Evolutionary conservation across 2,888 invertebrate genomes (phyloP), one percentile per base, ranked within the genome.

Genomic region (Cosmia trapezina): DNA sequence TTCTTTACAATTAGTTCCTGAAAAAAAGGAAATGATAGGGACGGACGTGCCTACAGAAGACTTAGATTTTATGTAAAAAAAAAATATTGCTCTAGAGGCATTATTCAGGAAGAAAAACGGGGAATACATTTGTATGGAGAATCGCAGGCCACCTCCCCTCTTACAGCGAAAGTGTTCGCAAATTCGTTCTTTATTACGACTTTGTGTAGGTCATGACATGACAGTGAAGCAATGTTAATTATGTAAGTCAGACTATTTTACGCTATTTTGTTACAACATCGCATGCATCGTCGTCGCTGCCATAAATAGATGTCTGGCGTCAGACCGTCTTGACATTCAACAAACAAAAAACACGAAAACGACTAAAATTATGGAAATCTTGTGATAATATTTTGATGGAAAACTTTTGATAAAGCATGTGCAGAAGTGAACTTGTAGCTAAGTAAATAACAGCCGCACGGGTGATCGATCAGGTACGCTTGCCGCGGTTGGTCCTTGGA

Each of bases 301-400:
- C 70, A 17, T 70, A 80, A 84, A 81, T 84, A 83, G 76, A 75
- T 65, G 61, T 22, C 61, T 53, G 37, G 12, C 47, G 62, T 28
- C 51, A 71, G 33, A 56, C 11, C 51, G 54, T 22, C 59, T 83
- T 83, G 75, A 69, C 84, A 53, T 69, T 80, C 67, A 67, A 47
- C 62, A 66, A 65, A 66, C 60, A 37, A 54, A 33, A 54, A 57
- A 17, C 0, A 62, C 2, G 9, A 28, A 33, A 62, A 53, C 61
- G 11, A 22, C 41, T 22, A 37, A 43, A 33, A 47, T 37, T 28
- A 37, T 69, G 64, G 59, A 49, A 56, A 12, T 51, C 71, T 77
- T 59, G 17, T 47, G 33, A 17, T 17, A 51, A 56, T 4, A 22
- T 56, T 41, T 37, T 49, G 43, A 37, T 37, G 54, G 51, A 47